phyloP scores from a whole-genome alignment of 1,140 invertebrate species.

The Saccostrea cuccullata region DNA sequence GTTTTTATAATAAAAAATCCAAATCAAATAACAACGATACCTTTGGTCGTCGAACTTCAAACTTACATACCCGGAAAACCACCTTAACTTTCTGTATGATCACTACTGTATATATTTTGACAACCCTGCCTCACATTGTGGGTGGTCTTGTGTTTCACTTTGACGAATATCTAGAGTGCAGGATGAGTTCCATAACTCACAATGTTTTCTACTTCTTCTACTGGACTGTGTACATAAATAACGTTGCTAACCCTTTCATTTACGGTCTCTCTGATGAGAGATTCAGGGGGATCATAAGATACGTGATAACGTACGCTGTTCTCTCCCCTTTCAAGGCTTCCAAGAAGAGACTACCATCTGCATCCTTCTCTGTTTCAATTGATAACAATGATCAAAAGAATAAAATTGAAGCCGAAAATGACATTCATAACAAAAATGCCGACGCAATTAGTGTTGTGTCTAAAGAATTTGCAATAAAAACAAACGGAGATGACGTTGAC shows the following conservation, averaged over 20 bases:
- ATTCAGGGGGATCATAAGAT: neutral
- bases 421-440: neutral
- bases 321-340: neutral
- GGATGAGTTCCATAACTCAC: slow-evolving; percentile 10
- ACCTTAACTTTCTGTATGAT: slow-evolving; percentile 49
- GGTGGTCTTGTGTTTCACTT: slow-evolving; percentile 43
- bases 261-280: slow-evolving; percentile 50
- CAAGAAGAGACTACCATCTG: neutral
- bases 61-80: slow-evolving; percentile 42
- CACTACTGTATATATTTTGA: slow-evolving; percentile 45
- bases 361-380: neutral
- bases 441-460: neutral
- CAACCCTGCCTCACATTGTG: slow-evolving; percentile 37
- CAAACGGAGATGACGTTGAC: neutral
- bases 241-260: slow-evolving; percentile 55
- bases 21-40: slow-evolving; percentile 18
- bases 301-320: neutral
- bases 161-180: slow-evolving; percentile 41
- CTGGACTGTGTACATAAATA: slow-evolving; percentile 47
- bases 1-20: slow-evolving; percentile 1
- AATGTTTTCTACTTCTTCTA: slow-evolving; percentile 44
- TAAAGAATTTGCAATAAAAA: neutral
- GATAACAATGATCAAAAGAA: neutral
- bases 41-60: neutral
- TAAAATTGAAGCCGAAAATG: neutral